Conservation (phyloP, 2,113 vertebrate species). For the Microcebus ravelobensis region DNA sequence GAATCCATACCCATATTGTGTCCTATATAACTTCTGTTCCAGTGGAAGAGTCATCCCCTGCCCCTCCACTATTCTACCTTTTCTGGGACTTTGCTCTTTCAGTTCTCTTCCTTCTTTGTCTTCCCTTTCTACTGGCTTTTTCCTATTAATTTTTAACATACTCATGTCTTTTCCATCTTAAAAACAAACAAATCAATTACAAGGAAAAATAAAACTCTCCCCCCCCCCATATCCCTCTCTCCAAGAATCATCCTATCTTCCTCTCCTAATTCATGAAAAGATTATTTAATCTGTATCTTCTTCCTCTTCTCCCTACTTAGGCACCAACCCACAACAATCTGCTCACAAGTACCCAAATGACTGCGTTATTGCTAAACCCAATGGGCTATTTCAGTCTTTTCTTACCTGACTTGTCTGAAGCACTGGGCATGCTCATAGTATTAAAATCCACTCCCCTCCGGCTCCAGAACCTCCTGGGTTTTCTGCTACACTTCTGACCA, state of each 20-base stretch:
- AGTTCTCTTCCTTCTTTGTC: not conserved
- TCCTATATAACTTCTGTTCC: constrained; percentile 33
- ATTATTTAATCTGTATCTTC: not conserved
- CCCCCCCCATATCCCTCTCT: not conserved
- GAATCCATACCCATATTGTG: constrained; percentile 43
- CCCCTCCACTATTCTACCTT: not conserved
- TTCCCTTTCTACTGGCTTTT: not conserved
- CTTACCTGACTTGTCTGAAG: not conserved
- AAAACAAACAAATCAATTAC: constrained; percentile 24
- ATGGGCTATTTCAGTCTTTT: not conserved
- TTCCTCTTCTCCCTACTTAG: not conserved
- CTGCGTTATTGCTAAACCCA: not conserved
- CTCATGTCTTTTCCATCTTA: not conserved
- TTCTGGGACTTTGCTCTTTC: not conserved
- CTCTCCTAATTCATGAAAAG: not conserved
- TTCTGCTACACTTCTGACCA: not conserved
- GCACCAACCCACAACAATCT: not conserved
- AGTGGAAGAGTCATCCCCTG: not conserved
- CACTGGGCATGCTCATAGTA: not conserved
- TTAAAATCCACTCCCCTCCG: not conserved
- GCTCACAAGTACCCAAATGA: not conserved
- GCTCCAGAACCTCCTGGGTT: not conserved
- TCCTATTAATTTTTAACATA: constrained; percentile 19
- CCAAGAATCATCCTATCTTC: not conserved
- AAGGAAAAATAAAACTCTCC: not conserved